Base-by-base conservation (phyloP, 1,140 invertebrate genomes). In the silkworm (Bombyx mori) region DNA sequence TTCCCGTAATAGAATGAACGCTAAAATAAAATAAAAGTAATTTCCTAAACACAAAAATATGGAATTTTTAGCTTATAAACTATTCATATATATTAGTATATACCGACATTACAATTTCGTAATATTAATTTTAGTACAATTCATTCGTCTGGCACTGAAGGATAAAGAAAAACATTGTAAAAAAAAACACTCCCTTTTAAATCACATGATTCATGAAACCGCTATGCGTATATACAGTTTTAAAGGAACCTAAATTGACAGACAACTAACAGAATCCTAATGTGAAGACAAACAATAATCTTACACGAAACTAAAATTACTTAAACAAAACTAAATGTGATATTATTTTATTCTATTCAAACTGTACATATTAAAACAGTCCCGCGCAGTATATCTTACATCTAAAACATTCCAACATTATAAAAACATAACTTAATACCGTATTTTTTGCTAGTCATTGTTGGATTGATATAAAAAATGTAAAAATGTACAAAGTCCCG, bases 401-500 rank as follows among this genome's bases (percentile, higher is more conserved):
- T 49, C 71, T 78, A 75, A 75, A 66, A 70, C 66, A 77, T 78
- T 76, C 73, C 68, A 80, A 81, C 70, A 62, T 74, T 68, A 70
- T 69, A 69, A 76, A 76, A 75, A 63, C 26, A 35, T 35, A 35
- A 35, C 26, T 35, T 35, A 35, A 35, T 35, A 35, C 26, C 26
- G 26, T 35, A 35, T 35, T 69, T 57, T 63, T 61, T 58, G 62
- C 60, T 62, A 65, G 68, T 78, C 64, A 63, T 44, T 73, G 68
- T 61, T 65, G 75, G 73, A 66, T 72, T 68, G 73, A 79, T 83
- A 83, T 81, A 82, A 74, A 83, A 81, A 75, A 83, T 79, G 70
- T 82, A 86, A 86, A 86, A 86, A 86, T 86, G 83, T 86, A 86
- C 82, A 86, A 69, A 79, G 73, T 75, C 71, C 26, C 1, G 26